Conservation (phyloP, 2,888 invertebrate genomes). For the Nomada ferruginata region DNA sequence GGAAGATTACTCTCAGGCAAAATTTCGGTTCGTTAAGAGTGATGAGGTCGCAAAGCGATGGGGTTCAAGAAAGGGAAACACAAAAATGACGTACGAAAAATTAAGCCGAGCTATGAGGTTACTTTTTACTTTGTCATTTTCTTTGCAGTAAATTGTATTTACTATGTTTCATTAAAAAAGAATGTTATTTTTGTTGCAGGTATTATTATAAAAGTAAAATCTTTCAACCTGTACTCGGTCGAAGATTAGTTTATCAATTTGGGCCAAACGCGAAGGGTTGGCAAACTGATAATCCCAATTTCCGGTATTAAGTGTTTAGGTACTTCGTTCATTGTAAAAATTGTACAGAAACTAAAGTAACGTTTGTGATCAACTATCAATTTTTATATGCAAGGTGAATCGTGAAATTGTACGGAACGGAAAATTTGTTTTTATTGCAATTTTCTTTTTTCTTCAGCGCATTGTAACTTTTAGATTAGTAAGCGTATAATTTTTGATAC, state of each 20-base stretch:
- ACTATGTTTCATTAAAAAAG: not conserved
- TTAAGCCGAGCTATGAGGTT: slow-evolving; percentile 95
- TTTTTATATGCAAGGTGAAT: slow-evolving; percentile 1
- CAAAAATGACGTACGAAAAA: slow-evolving; percentile 96
- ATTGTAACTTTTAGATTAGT: slow-evolving; percentile 10
- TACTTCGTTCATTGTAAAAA: slow-evolving; percentile 35
- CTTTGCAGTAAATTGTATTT: not conserved
- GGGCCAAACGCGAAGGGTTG: slow-evolving; percentile 92
- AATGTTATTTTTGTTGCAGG: slow-evolving; percentile 82
- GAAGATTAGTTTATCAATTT: slow-evolving; percentile 92
- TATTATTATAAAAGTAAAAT: slow-evolving; percentile 93
- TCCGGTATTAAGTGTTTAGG: slow-evolving; percentile 72
- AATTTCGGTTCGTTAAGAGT: slow-evolving; percentile 94
- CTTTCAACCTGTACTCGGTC: slow-evolving; percentile 90
- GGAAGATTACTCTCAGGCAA: slow-evolving; percentile 93
- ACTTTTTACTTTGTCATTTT: not conserved
- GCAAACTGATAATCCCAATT: slow-evolving; percentile 88
- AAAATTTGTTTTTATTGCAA: not conserved
- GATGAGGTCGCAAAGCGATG: slow-evolving; percentile 94
- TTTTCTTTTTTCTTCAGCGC: not conserved
- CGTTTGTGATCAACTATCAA: slow-evolving; percentile 1
- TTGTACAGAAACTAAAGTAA: slow-evolving; percentile 24
- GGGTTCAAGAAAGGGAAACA: slow-evolving; percentile 94
- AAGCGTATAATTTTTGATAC: slow-evolving; percentile 28
- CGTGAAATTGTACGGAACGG: not conserved